Evolutionary conservation across 2,113 vertebrate species (phyloP).

Genomic region (Nycticryphes semicollaris): DNA sequence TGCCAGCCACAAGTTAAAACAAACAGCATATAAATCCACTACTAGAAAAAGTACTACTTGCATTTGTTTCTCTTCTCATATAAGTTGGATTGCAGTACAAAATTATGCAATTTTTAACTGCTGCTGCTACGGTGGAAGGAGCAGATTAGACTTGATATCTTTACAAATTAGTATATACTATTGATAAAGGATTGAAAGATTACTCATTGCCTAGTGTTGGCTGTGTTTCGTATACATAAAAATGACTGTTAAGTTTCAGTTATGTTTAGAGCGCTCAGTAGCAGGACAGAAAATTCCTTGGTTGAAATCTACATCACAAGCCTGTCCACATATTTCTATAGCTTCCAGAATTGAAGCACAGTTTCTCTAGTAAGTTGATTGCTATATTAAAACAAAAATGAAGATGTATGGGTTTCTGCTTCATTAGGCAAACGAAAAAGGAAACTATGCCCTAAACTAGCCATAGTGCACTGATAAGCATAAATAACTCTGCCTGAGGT

Average conservation of each 20-base stretch:
- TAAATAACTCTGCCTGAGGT: neutral
- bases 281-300: neutral
- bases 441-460: neutral
- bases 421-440: neutral
- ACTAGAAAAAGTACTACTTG: neutral
- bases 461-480: neutral
- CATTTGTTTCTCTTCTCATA: neutral
- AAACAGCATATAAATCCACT: neutral
- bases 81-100: neutral
- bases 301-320: neutral
- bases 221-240: neutral
- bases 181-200: neutral
- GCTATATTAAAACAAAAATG: neutral
- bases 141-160: neutral
- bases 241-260: neutral
- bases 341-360: neutral
- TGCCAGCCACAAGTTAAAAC: conserved; percentile 5
- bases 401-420: neutral
- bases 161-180: neutral
- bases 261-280: neutral
- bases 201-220: neutral
- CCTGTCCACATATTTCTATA: neutral
- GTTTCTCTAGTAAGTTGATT: neutral
- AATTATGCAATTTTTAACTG: neutral
- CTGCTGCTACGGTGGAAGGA: neutral